Conservation (phyloP, 2,797 vertebrate genomes). For the Sebastes minor region DNA sequence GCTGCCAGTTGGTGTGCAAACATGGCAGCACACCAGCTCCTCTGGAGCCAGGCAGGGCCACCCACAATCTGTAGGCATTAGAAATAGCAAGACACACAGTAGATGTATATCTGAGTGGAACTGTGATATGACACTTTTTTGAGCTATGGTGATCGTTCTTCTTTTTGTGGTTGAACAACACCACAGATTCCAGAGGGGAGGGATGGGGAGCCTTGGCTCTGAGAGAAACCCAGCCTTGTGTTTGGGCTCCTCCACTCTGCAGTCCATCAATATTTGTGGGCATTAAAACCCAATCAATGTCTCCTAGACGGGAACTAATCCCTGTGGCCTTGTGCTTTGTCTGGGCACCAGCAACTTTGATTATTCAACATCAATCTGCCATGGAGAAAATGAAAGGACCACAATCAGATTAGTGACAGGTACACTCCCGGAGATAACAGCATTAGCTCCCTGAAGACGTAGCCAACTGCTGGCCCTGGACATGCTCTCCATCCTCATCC, state of each 20-base stretch:
- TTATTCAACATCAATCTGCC: constrained; percentile 73
- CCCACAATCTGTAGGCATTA: constrained; percentile 47
- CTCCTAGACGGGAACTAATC: constrained; percentile 67
- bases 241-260: constrained; percentile 36
- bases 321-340: constrained; percentile 67
- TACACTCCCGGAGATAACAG: constrained; percentile 65
- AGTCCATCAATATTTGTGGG: constrained; percentile 73
- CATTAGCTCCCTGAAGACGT: constrained; percentile 56
- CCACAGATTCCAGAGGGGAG: background rate
- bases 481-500: constrained; percentile 23
- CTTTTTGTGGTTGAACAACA: constrained; percentile 16
- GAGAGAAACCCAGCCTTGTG: constrained; percentile 22
- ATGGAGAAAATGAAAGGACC: constrained; percentile 67
- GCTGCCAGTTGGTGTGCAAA: constrained; percentile 57
- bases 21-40: constrained; percentile 49
- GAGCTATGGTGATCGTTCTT: constrained; percentile 4
- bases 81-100: background rate
- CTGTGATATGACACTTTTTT: constrained; percentile 28
- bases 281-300: constrained; percentile 80
- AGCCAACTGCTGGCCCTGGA: constrained; percentile 34
- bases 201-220: background rate
- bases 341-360: constrained; percentile 67
- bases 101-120: constrained; percentile 11
- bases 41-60: constrained; percentile 42
- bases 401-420: constrained; percentile 72